Base-by-base conservation (phyloP, 2,113 vertebrate genomes). In the Cacatua alba region DNA sequence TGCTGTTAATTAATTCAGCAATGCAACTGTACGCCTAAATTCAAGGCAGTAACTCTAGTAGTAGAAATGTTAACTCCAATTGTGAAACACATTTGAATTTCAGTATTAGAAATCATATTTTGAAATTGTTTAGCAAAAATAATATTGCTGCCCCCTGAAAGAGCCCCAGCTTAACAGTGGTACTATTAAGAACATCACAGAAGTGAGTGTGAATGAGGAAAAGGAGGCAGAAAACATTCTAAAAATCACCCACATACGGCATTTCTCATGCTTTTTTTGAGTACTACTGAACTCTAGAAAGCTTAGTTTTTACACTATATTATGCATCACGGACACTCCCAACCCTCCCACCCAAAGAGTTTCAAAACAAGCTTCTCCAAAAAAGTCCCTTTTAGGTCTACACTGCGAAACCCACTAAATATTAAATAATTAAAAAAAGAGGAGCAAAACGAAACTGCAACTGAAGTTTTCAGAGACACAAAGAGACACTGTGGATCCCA, bases 201-300 rank as follows among this genome's bases (percentile, higher is more conserved):
- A 88, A 92, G 17, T 72, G 62, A 74, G n/a, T 33, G 48, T 72
- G n/a, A 92, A 75, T 43, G 24, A 82, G 55, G 51, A 82, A 94
- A 74, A 84, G 48, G 69, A 85, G 48, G 68, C 29, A 69, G 9
- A 72, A 33, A 71, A 86, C 4, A 90, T 79, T 93, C 80, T 88
- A 84, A 94, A 90, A 90, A 37, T 49, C 3, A 53, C 39, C 44
- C 93, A 57, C 52, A 49, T 13, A 86, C 29, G 69, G 81, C 8
- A 11, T 43, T 60, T 82, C 55, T 96, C 90, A 95, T 96, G 95
- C 90, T 95, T 79, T 88, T 94, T 95, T 86, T 79, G 69, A 68
- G 62, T 89, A 92, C 88, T 94, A 88, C 35, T 91, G 77, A 92
- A 92, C 46, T 84, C 72, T 60, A 93, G 55, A 60, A 93, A 96